Conservation (phyloP, 92 coral and sea anemone species). For the Zoanthus sansibaricus region DNA sequence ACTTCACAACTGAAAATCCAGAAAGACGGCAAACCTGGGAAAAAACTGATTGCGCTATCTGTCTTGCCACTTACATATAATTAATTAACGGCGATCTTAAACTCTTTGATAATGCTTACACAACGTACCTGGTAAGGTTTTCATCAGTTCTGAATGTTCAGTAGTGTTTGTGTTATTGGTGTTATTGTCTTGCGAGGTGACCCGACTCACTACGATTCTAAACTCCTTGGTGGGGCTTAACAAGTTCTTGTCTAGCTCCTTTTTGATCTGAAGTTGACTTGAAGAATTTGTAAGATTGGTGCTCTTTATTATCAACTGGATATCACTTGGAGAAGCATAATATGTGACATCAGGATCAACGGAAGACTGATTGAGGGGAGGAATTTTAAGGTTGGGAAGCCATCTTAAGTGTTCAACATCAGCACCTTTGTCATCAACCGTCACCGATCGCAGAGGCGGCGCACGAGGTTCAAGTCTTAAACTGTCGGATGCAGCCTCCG, state of each 20-base stretch:
- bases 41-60: too few species aligned
- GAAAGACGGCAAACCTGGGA: too few species aligned
- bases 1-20: too few species aligned
- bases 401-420: constrained; percentile 84
- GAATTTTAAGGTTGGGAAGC: constrained; percentile 77
- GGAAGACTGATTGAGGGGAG: constrained; percentile 62
- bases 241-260: constrained; percentile 61
- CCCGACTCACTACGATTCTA: constrained; percentile 72
- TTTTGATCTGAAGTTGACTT: constrained; percentile 47
- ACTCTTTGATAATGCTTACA: background rate
- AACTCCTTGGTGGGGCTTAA: constrained; percentile 79
- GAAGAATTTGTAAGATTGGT: constrained; percentile 45
- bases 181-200: constrained; percentile 83
- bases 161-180: constrained; percentile 83
- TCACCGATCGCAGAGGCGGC: constrained; percentile 71
- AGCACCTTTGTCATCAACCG: constrained; percentile 67
- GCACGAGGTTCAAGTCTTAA: constrained; percentile 79
- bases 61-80: too few species aligned
- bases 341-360: constrained; percentile 70
- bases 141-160: constrained; percentile 54
- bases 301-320: constrained; percentile 61
- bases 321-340: constrained; percentile 75
- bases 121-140: constrained; percentile 60
- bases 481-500: constrained; percentile 84
- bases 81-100: too few species aligned